A percentile compares a stretch with the other conserved stretches of the same genome.
Evolutionary conservation across 2,797 vertebrate species (phyloP).

Genomic region (Xerus rutilus): DNA sequence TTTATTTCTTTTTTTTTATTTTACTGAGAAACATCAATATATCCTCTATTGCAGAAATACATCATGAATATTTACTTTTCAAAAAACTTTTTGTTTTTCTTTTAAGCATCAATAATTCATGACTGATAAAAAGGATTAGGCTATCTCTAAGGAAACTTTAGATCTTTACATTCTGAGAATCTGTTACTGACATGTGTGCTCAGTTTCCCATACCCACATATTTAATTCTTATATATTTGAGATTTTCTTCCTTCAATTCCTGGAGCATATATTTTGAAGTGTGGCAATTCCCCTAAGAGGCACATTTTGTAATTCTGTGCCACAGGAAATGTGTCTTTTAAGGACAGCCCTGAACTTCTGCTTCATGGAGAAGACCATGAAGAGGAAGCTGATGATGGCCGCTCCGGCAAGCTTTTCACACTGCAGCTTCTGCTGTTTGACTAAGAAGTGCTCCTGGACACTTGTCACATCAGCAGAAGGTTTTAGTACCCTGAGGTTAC

Average conservation of each 20-base stretch:
- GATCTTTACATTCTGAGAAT: background rate
- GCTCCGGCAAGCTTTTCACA: background rate
- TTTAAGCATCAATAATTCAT: constrained; percentile 25
- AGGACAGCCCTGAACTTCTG: constrained; percentile 12
- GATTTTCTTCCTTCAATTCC: constrained; percentile 44
- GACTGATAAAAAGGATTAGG: background rate
- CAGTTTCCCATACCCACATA: background rate
- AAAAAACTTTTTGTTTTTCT: constrained; percentile 1
- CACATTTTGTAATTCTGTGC: constrained; percentile 68
- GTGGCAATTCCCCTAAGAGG: constrained; percentile 21
- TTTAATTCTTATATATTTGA: background rate
- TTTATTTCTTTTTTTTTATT: background rate
- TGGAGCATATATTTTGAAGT: constrained; percentile 64
- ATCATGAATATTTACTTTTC: constrained; percentile 18
- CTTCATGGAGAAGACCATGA: background rate
- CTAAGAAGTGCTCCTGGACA: background rate
- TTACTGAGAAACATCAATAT: background rate
- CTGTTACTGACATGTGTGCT: background rate
- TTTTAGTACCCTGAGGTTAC: constrained; percentile 22
- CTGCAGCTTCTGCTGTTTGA: constrained; percentile 10
- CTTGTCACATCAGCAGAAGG: background rate
- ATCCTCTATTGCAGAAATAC: background rate
- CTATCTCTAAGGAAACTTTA: background rate
- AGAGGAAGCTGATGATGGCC: background rate
- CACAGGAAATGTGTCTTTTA: constrained; percentile 56